These are phyloP conservation scores for Oscheius sp. DNA, from an alignment of 2,888 invertebrate genomes.

Conservation along the genomic window DNA sequence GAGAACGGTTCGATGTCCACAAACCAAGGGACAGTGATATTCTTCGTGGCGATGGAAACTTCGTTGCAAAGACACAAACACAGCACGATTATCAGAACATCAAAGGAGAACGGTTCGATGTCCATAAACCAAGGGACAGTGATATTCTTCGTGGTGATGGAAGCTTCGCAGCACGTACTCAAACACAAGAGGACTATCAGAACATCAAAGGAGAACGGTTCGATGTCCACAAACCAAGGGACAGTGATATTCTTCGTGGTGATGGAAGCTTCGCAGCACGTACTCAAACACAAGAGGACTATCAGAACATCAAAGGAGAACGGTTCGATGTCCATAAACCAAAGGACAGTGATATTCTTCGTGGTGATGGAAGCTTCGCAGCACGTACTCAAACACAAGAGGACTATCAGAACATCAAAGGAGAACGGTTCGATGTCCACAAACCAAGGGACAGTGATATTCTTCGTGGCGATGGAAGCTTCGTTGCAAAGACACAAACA, in stretches of 20 bases:
- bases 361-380: background rate
- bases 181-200: background rate
- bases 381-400: background rate
- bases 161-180: background rate
- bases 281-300: background rate
- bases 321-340: background rate
- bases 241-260: background rate
- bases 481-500: background rate
- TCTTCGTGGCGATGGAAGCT: too few species aligned
- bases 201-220: background rate
- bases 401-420: background rate
- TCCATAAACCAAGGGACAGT: background rate
- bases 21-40: constrained; percentile 11
- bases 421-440: background rate
- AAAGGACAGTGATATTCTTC: background rate
- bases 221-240: background rate
- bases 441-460: constrained; percentile 1
- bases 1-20: background rate
- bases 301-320: background rate
- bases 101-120: background rate
- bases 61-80: background rate
- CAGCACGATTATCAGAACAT: background rate
- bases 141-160: background rate
- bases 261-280: background rate
- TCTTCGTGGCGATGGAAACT: constrained; percentile 12